phyloP scores from a whole-genome alignment of 2,113 vertebrate genomes.

The Butorides virescens region DNA sequence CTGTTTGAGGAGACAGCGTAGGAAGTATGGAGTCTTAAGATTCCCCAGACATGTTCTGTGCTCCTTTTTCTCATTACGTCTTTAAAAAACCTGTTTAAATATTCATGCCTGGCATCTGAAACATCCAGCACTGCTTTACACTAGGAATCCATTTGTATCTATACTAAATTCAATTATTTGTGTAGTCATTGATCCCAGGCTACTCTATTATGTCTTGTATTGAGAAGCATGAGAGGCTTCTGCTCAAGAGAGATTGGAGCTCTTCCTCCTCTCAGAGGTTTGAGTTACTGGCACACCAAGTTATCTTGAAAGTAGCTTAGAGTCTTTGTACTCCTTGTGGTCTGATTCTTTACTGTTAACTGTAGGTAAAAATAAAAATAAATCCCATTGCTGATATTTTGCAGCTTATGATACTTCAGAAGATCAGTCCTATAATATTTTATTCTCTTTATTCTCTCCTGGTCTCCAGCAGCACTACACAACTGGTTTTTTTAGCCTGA shows the following conservation, averaged over 20 bases:
- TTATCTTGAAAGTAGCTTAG: not conserved
- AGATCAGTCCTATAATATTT: not conserved
- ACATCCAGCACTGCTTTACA: not conserved
- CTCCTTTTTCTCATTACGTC: not conserved
- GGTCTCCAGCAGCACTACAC: not conserved
- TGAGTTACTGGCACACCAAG: not conserved
- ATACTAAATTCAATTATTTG: slow-evolving; percentile 19
- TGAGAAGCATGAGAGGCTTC: not conserved
- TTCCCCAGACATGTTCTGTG: not conserved
- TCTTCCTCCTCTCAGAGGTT: not conserved
- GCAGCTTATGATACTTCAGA: not conserved
- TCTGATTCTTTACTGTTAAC: not conserved
- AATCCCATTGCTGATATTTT: not conserved
- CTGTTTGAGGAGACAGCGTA: not conserved
- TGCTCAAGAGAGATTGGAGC: not conserved
- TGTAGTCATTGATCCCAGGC: not conserved
- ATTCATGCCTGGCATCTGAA: slow-evolving; percentile 34
- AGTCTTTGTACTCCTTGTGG: not conserved
- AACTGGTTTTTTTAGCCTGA: not conserved
- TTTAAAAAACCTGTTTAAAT: slow-evolving; percentile 33
- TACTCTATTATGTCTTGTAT: not conserved
- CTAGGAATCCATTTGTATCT: slow-evolving; percentile 31
- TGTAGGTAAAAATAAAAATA: not conserved
- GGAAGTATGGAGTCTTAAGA: not conserved
- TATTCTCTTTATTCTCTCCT: not conserved